phyloP scores from a whole-genome alignment of 92 coral and sea anemone species.

The Bergia sp. region DNA sequence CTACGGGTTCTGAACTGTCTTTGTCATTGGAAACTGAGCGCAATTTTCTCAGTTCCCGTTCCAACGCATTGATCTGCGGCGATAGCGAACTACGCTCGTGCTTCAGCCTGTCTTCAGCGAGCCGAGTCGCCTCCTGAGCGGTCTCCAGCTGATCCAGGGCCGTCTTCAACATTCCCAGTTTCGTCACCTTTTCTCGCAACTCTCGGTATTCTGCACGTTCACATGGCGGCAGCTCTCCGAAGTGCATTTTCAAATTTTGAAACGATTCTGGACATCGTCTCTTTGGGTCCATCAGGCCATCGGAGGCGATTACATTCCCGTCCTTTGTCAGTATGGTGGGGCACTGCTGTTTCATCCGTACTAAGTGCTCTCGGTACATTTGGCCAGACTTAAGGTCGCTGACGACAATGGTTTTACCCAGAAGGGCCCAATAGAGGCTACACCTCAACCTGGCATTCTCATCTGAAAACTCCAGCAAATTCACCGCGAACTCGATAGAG shows the following conservation, averaged over 20 bases:
- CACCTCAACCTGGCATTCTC: constrained; percentile 72
- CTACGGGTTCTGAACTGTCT: constrained; percentile 66
- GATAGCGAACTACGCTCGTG: constrained; percentile 50
- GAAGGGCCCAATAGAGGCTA: constrained; percentile 77
- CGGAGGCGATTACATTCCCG: constrained; percentile 86
- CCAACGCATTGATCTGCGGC: constrained; percentile 69
- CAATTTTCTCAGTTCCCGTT: constrained; percentile 74
- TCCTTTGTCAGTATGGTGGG: constrained; percentile 84
- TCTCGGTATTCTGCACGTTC: constrained; percentile 58
- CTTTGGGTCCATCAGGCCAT: constrained; percentile 89
- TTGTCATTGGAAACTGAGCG: constrained; percentile 55
- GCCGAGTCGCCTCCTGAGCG: constrained; percentile 37
- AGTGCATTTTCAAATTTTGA: constrained; percentile 61
- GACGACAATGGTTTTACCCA: constrained; percentile 78
- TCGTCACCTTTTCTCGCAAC: constrained; percentile 42
- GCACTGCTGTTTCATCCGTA: constrained; percentile 70
- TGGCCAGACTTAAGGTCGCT: constrained; percentile 82
- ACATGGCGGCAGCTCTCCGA: constrained; percentile 75
- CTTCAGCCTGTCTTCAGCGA: constrained; percentile 58
- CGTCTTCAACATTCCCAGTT: constrained; percentile 51
- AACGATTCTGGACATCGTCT: constrained; percentile 67
- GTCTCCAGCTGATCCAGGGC: constrained; percentile 57
- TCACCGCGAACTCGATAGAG: constrained; percentile 81
- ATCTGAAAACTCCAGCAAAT: constrained; percentile 77
- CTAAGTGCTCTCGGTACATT: constrained; percentile 80